These are phyloP conservation scores for Anabas testudineus DNA, from an alignment of 2,797 vertebrate species.

Conservation along the genomic window DNA sequence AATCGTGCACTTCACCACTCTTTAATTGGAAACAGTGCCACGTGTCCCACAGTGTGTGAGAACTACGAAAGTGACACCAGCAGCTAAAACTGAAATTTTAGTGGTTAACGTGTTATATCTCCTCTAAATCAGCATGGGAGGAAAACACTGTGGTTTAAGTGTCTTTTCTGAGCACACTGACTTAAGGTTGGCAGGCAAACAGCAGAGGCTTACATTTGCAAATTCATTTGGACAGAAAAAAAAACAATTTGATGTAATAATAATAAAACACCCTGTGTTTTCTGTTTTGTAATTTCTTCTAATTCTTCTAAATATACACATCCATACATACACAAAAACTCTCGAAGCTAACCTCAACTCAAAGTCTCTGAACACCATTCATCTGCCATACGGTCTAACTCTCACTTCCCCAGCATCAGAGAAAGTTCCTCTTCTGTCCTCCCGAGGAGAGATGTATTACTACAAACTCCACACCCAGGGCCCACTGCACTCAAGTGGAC, in stretches of 20 bases:
- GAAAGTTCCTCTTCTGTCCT: slow-evolving; percentile 78
- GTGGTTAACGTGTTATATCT: neutral
- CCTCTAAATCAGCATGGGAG: neutral
- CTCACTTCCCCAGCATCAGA: slow-evolving; percentile 78
- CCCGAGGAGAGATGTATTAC: slow-evolving; percentile 74
- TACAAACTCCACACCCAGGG: slow-evolving; percentile 83
- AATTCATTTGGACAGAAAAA: too few relatives aligned
- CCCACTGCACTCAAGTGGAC: slow-evolving; percentile 68
- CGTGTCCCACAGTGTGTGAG: too few relatives aligned
- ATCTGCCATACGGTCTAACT: slow-evolving; percentile 76
- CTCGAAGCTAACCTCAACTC: slow-evolving; percentile 79
- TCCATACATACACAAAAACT: slow-evolving; percentile 49
- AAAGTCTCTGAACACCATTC: slow-evolving; percentile 80
- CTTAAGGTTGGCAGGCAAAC: too few relatives aligned
- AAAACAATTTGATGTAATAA: too few relatives aligned
- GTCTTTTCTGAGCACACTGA: too few relatives aligned
- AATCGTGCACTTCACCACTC: too few relatives aligned
- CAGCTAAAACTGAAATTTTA: neutral
- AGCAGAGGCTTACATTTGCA: too few relatives aligned
- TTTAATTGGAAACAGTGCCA: too few relatives aligned
- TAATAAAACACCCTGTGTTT: slow-evolving; percentile 33
- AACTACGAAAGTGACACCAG: too few relatives aligned
- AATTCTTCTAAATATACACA: slow-evolving; percentile 59
- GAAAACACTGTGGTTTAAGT: neutral
- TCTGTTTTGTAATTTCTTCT: slow-evolving; percentile 55